Conservation (phyloP, 2,888 invertebrate species). For the Opisthograptis luteolata region DNA sequence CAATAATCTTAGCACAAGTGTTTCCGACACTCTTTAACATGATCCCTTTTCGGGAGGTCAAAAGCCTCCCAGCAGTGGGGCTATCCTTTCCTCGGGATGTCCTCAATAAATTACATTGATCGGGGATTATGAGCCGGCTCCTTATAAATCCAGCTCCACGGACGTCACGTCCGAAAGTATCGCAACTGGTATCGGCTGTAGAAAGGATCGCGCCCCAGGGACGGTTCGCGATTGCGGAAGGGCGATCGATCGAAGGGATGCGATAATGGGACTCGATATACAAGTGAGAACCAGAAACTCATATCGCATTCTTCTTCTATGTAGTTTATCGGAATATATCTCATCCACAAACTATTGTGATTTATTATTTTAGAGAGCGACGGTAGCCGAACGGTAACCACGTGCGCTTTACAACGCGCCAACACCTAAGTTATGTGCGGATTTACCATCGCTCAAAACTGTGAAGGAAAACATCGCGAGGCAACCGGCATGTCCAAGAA, state of each 20-base stretch:
- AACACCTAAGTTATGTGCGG: too few relatives aligned
- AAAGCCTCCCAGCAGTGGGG: background rate
- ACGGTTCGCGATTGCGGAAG: slow-evolving; percentile 27
- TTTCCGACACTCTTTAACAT: too few relatives aligned
- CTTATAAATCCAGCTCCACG: slow-evolving; percentile 13
- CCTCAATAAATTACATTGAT: slow-evolving; percentile 22
- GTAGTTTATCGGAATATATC: too few relatives aligned
- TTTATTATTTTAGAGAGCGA: too few relatives aligned
- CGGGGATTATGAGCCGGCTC: slow-evolving; percentile 15
- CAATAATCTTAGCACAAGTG: too few relatives aligned
- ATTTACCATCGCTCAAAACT: too few relatives aligned
- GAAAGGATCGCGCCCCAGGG: slow-evolving; percentile 27
- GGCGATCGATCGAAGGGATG: slow-evolving; percentile 35
- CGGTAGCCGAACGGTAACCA: too few relatives aligned
- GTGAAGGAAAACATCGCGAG: too few relatives aligned
- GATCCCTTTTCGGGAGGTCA: background rate
- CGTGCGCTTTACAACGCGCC: too few relatives aligned
- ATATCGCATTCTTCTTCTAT: background rate
- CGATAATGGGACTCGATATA: slow-evolving; percentile 13
- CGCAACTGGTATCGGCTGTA: slow-evolving; percentile 26
- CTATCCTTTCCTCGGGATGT: background rate
- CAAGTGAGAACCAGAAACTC: background rate
- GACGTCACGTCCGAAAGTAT: slow-evolving; percentile 30
- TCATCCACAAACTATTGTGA: too few relatives aligned
- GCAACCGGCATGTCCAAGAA: too few relatives aligned